A percentile compares a stretch with the other conserved stretches of the same genome.
These are phyloP conservation scores for Ciconia nigra DNA, from an alignment of 2,797 vertebrate genomes.

Conservation along the genomic window DNA sequence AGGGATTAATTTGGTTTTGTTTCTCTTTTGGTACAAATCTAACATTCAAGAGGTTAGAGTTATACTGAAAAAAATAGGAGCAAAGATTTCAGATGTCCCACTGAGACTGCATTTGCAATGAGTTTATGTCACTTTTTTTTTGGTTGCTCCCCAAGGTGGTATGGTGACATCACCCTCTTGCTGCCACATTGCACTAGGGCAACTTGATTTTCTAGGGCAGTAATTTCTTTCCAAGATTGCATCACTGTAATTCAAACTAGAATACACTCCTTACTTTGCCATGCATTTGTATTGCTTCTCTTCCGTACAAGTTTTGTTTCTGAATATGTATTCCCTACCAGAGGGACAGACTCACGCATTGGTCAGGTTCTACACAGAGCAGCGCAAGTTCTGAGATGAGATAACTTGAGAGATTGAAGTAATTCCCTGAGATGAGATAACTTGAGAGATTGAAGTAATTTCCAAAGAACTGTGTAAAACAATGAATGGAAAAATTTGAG, in stretches of 20 bases:
- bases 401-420: constrained; percentile 48
- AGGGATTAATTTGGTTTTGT: background rate
- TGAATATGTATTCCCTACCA: background rate
- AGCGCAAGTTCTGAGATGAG: constrained; percentile 39
- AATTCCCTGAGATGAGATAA: constrained; percentile 59
- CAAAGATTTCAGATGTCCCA: background rate
- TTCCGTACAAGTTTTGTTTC: background rate
- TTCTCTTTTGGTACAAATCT: background rate
- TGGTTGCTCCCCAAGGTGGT: background rate
- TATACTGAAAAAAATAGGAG: background rate
- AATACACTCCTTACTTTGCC: background rate
- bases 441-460: constrained; percentile 60
- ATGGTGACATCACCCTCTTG: background rate
- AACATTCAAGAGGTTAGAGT: background rate
- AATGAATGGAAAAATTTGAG: constrained; percentile 28
- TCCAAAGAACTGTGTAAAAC: constrained; percentile 56
- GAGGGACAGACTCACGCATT: constrained; percentile 60
- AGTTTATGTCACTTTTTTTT: background rate
- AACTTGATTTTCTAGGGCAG: background rate
- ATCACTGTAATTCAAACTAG: background rate
- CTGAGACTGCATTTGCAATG: background rate
- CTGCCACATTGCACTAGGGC: background rate
- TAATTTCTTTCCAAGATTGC: background rate
- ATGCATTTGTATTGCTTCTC: background rate
- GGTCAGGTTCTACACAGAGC: constrained; percentile 66